Evolutionary conservation across 2,113 vertebrate species (phyloP).

Genomic region (Illadopsis cleaveri): DNA sequence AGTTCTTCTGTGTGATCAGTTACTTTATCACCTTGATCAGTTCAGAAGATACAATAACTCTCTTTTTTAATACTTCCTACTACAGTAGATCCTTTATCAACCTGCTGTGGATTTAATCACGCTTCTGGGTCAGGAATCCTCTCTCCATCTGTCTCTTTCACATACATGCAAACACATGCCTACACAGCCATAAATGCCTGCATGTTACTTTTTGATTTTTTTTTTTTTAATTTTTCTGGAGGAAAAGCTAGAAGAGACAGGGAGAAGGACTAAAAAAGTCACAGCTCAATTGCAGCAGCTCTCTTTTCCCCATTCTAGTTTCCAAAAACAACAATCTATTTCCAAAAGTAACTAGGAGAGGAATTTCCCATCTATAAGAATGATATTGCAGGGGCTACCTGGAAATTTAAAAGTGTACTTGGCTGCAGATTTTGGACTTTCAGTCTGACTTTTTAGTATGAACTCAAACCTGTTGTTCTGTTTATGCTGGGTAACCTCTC

Average conservation of each 20-base stretch:
- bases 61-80: constrained; percentile 63
- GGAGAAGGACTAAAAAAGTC: background rate
- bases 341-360: background rate
- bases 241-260: background rate
- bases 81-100: constrained; percentile 70
- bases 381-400: background rate
- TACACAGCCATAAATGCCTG: background rate
- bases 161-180: background rate
- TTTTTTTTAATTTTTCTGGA: background rate
- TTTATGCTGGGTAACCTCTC: background rate
- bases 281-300: background rate
- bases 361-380: background rate
- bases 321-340: background rate
- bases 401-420: background rate
- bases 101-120: constrained; percentile 64
- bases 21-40: constrained; percentile 75
- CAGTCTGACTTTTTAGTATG: background rate
- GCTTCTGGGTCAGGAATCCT: constrained; percentile 20
- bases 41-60: constrained; percentile 72
- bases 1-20: constrained; percentile 57
- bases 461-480: background rate
- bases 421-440: background rate
- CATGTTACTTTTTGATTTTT: background rate
- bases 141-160: constrained; percentile 24
- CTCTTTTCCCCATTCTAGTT: background rate